Percentiles rank a stretch among this genome's conserved stretches.
phyloP scores from a whole-genome alignment of 64 coral and sea anemone genomes.

The Actinia tenebrosa region DNA sequence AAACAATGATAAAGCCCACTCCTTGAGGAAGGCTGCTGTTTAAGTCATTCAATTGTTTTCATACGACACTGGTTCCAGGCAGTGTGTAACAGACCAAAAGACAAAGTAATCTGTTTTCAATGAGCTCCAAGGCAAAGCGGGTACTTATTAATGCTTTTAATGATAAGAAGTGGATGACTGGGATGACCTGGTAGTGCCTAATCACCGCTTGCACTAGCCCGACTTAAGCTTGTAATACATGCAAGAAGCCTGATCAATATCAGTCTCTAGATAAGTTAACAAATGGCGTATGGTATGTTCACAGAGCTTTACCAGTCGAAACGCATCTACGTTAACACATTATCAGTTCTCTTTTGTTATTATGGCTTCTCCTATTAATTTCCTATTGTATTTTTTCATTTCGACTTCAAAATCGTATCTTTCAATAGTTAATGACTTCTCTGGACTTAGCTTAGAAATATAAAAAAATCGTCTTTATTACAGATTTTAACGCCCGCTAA shows the following conservation, averaged over 20 bases:
- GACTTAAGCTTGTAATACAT: not conserved
- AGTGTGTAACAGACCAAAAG: no score
- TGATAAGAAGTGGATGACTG: not conserved
- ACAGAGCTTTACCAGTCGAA: not conserved
- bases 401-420: conserved; percentile 15
- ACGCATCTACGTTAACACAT: not conserved
- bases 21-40: not conserved
- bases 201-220: not conserved
- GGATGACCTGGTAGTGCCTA: not conserved
- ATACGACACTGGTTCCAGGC: no score
- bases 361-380: not conserved
- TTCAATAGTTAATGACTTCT: not conserved
- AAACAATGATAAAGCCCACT: not conserved
- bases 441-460: not conserved
- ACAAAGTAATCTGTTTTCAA: no score
- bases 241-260: not conserved
- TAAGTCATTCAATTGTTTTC: not conserved
- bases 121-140: not conserved
- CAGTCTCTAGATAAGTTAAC: not conserved
- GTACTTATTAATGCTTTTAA: not conserved
- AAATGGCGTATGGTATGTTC: not conserved
- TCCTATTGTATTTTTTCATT: not conserved
- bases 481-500: not conserved
- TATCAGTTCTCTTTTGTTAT: not conserved
- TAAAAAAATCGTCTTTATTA: not conserved